These are phyloP conservation scores for Peromyscus aztecus DNA, from an alignment of 2,797 vertebrate species.

Conservation along the genomic window DNA sequence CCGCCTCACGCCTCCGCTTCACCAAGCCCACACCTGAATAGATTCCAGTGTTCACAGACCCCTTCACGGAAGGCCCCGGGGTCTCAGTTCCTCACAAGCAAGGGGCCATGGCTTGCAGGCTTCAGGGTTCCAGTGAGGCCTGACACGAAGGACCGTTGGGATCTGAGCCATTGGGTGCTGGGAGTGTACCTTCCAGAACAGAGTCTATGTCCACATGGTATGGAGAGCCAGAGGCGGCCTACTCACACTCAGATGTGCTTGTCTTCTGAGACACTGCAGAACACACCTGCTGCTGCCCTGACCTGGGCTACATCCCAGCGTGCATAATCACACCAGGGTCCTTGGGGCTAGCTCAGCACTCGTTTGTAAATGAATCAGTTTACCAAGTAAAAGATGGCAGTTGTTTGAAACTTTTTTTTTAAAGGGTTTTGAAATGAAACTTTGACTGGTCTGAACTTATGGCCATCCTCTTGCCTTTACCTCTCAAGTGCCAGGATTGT, in stretches of 20 bases:
- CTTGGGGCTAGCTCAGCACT: not conserved
- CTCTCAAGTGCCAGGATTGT: not conserved
- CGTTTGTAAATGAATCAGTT: not conserved
- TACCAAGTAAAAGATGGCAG: not conserved
- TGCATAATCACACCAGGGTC: too few relatives aligned
- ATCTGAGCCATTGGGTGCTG: not conserved
- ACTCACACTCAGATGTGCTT: not conserved
- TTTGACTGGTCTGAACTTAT: not conserved
- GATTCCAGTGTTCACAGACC: not conserved
- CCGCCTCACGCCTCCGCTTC: too few relatives aligned
- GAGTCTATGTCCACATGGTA: not conserved
- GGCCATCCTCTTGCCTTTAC: not conserved
- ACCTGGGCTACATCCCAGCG: not conserved
- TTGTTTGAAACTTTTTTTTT: not conserved
- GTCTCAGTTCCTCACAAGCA: not conserved
- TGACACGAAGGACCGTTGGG: not conserved
- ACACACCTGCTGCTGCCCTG: not conserved
- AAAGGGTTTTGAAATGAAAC: not conserved
- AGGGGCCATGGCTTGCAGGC: too few relatives aligned
- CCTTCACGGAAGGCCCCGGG: not conserved
- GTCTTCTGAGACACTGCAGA: not conserved
- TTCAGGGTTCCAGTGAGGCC: not conserved
- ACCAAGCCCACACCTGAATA: not conserved
- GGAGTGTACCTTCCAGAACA: not conserved
- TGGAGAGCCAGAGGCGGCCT: not conserved